A percentile compares a stretch with the other conserved stretches of the same genome.
These are phyloP conservation scores for Parasteatoda tepidariorum DNA, from an alignment of 1,140 invertebrate genomes.

Conservation along the genomic window DNA sequence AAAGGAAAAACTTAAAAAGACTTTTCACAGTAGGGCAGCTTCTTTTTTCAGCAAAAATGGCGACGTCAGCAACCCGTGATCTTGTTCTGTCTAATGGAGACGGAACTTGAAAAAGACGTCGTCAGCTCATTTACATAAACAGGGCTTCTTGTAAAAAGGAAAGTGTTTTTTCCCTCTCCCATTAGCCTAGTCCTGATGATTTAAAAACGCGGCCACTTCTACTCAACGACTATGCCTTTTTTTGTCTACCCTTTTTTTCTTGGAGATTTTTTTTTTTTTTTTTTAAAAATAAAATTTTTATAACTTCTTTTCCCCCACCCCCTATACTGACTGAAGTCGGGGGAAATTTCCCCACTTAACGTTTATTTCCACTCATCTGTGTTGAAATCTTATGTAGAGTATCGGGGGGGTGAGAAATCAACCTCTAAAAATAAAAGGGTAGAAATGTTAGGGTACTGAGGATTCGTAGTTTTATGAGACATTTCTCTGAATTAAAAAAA, in stretches of 20 bases:
- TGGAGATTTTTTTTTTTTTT: not conserved
- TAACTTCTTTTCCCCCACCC: slow-evolving; percentile 4
- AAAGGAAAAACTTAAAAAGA: no score
- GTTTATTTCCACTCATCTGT: slow-evolving; percentile 21
- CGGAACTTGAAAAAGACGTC: slow-evolving; percentile 54
- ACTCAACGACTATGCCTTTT: slow-evolving; percentile 13
- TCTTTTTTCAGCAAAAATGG: slow-evolving; percentile 32
- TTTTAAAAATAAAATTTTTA: slow-evolving; percentile 2
- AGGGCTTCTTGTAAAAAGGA: slow-evolving; percentile 47
- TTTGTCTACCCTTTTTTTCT: not conserved
- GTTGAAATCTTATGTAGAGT: no score
- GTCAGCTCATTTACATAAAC: slow-evolving; percentile 60
- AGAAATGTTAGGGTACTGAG: no score
- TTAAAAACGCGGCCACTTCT: slow-evolving; percentile 59
- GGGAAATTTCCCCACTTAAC: slow-evolving; percentile 12
- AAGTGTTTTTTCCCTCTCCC: slow-evolving; percentile 48
- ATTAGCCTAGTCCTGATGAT: slow-evolving; percentile 43
- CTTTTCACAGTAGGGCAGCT: no score
- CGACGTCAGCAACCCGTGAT: not conserved
- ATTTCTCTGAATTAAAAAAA: no score
- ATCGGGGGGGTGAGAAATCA: no score
- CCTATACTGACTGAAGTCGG: not conserved
- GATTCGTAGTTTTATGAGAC: no score
- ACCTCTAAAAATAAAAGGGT: no score
- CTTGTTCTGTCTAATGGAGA: slow-evolving; percentile 28